Evolutionary conservation across 2,797 vertebrate genomes (phyloP), one percentile per base, ranked within the genome.

Genomic region (Macropus fuliginosus): DNA sequence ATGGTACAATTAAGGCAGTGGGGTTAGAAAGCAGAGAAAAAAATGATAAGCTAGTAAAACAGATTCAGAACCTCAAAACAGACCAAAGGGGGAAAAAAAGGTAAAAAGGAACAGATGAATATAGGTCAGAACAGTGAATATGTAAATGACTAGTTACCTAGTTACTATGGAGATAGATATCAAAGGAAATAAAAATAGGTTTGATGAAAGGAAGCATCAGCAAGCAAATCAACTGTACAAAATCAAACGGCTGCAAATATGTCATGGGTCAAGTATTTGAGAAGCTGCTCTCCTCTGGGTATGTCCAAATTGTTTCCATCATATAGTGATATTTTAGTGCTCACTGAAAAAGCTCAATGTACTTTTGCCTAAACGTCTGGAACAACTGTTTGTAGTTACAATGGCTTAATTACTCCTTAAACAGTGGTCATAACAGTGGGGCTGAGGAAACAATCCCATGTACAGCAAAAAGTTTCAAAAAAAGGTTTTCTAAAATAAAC

Each of bases 141-240:
- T 87, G 74, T 66, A 40, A 24, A 91, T 52, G n/a, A 91, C 21
- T 87, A 95, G 91, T 94, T 90, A 62, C 13, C 54, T 52, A 54
- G 57, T 92, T 91, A 50, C 55, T 74, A 56, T 54, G 54, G 94
- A 96, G 92, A 56, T 13, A 27, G 81, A 87, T 55, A 91, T 56
- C 92, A 90, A 92, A 92, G 52, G 34, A 91, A 55, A 93, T 56
- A 55, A 57, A 92, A 93, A 91, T 28, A 90, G 24, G 24, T 31
- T 94, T 87, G 54, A 90, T 74, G 56, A 95, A 87, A 92, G n/a
- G 59, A 94, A 91, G 91, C 56, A 87, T 91, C 87, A 91, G 16
- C 12, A 66, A 50, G n/a, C 31, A 55, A 94, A 97, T 54, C 18
- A 40, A 29, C 54, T 57, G 57, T 92, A 94, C 21, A 91, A 6